These are phyloP conservation scores for Celastrina argiolus DNA, from an alignment of 2,888 invertebrate genomes.

Conservation along the genomic window DNA sequence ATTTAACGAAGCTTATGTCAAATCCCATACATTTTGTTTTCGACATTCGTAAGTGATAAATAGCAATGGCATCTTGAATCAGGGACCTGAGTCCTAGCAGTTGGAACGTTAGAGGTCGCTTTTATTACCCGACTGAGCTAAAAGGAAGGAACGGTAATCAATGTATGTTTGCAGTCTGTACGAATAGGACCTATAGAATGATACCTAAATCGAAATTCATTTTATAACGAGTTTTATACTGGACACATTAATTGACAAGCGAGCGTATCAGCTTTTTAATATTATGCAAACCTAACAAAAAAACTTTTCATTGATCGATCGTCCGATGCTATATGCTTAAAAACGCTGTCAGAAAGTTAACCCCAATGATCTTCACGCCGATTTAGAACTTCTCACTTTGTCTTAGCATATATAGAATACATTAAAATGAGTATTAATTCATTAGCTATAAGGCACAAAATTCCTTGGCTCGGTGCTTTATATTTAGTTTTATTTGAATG, in stretches of 20 bases:
- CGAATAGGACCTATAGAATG: neutral
- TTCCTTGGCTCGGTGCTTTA: neutral
- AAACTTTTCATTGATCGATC: conserved; percentile 20
- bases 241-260: conserved; percentile 11
- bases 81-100: no score
- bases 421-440: neutral
- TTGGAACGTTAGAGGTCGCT: no score
- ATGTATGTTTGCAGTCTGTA: no score
- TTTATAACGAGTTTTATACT: neutral
- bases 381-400: conserved; percentile 15
- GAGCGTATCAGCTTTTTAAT: neutral
- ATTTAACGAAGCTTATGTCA: no score
- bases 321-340: conserved; percentile 17
- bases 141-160: no score
- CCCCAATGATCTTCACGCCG: conserved; percentile 25
- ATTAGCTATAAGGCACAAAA: neutral
- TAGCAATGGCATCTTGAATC: no score
- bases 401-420: neutral
- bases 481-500: conserved; percentile 18
- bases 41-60: no score
- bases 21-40: no score
- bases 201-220: neutral
- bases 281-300: conserved; percentile 19
- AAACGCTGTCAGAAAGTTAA: conserved; percentile 21
- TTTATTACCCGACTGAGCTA: no score